These are phyloP conservation scores for Callopanchax toddi DNA, from an alignment of 2,113 vertebrate genomes.

Conservation along the genomic window DNA sequence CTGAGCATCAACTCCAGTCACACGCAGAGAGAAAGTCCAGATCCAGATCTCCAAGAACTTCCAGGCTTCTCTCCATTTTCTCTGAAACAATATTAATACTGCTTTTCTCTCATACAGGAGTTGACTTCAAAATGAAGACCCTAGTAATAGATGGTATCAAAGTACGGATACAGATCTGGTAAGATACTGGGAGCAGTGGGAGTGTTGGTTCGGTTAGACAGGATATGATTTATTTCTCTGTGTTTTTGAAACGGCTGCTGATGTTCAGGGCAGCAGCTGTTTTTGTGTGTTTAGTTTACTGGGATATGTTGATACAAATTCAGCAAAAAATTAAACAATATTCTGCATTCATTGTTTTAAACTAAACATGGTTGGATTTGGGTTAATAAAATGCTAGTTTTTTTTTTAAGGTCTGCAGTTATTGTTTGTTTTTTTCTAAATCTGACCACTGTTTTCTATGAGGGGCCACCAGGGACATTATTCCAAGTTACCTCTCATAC, in stretches of 20 bases:
- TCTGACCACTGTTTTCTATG: no score
- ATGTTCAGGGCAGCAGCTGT: neutral
- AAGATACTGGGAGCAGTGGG: constrained; percentile 33
- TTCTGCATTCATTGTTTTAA: no score
- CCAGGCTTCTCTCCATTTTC: neutral
- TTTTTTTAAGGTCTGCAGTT: no score
- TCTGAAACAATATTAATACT: neutral
- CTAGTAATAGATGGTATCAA: constrained; percentile 84
- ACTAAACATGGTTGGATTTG: no score
- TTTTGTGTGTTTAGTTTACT: neutral
- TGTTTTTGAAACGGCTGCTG: neutral
- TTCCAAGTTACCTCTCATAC: no score
- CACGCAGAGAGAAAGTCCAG: neutral
- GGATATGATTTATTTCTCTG: neutral
- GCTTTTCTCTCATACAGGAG: constrained; percentile 66
- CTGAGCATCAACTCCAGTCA: constrained; percentile 10
- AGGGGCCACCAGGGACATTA: no score
- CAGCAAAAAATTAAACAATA: no score
- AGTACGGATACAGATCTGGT: constrained; percentile 86
- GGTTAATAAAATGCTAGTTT: no score
- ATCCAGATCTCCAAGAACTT: constrained; percentile 2
- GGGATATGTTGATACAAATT: no score
- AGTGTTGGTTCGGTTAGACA: neutral
- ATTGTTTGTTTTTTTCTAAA: no score
- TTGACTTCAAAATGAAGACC: constrained; percentile 87